Conservation (phyloP, 2,113 vertebrate genomes). For the Raja brachyura region DNA sequence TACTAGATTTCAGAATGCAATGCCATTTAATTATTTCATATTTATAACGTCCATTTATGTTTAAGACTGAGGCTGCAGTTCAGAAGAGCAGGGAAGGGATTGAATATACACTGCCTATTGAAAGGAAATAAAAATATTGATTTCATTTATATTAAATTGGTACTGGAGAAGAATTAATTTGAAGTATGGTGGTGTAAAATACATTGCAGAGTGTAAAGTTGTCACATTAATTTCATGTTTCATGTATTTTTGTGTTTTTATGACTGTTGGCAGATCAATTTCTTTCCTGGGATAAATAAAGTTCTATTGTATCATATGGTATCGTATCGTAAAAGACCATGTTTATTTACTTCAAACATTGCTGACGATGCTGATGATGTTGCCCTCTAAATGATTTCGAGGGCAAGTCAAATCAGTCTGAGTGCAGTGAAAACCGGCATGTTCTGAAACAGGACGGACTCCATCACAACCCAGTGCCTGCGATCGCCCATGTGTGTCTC, state of each 20-base stretch:
- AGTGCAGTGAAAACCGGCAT: not conserved
- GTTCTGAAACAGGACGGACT: not conserved
- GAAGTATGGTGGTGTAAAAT: not conserved
- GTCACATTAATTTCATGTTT: too few species aligned
- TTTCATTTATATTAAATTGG: not conserved
- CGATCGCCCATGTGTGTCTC: not conserved
- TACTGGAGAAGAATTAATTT: conserved; percentile 10
- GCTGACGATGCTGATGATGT: not conserved
- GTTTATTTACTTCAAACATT: not conserved
- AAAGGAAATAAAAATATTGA: conserved; percentile 28
- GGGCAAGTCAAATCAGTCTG: not conserved
- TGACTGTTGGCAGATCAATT: too few species aligned
- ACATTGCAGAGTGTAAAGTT: not conserved
- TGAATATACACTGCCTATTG: not conserved
- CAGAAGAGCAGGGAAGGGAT: not conserved
- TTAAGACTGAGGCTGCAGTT: not conserved
- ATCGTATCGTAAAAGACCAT: not conserved
- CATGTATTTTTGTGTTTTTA: too few species aligned
- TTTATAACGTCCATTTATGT: not conserved
- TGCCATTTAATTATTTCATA: not conserved
- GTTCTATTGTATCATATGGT: too few species aligned
- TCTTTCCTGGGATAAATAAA: too few species aligned
- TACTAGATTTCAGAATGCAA: not conserved
- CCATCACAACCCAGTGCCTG: not conserved
- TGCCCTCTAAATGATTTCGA: not conserved